Evolutionary conservation across 2,888 invertebrate genomes (phyloP).

Genomic region (Orthosia gracilis): DNA sequence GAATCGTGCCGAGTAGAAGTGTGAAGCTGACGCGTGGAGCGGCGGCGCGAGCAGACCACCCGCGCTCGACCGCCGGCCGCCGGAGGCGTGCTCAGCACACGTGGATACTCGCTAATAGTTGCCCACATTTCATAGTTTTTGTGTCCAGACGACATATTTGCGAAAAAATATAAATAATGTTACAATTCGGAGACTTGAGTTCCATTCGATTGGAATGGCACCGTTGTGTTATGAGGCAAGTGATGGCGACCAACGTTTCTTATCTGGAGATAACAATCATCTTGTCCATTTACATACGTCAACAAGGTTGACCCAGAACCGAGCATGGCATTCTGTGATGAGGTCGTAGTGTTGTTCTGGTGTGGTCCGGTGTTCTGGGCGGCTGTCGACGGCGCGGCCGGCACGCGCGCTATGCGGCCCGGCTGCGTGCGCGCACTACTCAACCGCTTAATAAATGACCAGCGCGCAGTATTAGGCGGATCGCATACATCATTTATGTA

Average conservation of each 20-base stretch:
- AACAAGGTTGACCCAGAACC: constrained; percentile 83
- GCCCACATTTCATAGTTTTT: constrained; percentile 63
- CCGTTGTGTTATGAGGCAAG: constrained; percentile 48
- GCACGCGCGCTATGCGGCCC: constrained; percentile 89
- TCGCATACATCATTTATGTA: constrained; percentile 91
- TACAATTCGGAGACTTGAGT: constrained; percentile 18
- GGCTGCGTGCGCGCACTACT: constrained; percentile 77
- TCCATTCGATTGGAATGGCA: constrained; percentile 19
- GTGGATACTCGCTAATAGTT: constrained; percentile 73
- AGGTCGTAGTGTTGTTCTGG: constrained; percentile 72
- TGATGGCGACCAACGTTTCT: constrained; percentile 52
- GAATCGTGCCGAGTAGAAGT: constrained; percentile 81
- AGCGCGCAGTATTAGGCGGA: constrained; percentile 88
- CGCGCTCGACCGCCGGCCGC: constrained; percentile 84
- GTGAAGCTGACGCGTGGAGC: constrained; percentile 86
- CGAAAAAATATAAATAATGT: constrained; percentile 66
- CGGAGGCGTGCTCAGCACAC: constrained; percentile 79
- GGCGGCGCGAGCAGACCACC: constrained; percentile 86
- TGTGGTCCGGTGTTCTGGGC: constrained; percentile 82
- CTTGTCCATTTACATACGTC: constrained; percentile 83
- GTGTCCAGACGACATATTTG: constrained; percentile 59
- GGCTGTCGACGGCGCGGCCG: constrained; percentile 84
- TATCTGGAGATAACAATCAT: constrained; percentile 78
- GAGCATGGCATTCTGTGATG: constrained; percentile 70
- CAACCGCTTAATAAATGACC: constrained; percentile 89